Evolutionary conservation across 2,888 invertebrate species (phyloP).

Genomic region (Drosophila paramelanica): DNA sequence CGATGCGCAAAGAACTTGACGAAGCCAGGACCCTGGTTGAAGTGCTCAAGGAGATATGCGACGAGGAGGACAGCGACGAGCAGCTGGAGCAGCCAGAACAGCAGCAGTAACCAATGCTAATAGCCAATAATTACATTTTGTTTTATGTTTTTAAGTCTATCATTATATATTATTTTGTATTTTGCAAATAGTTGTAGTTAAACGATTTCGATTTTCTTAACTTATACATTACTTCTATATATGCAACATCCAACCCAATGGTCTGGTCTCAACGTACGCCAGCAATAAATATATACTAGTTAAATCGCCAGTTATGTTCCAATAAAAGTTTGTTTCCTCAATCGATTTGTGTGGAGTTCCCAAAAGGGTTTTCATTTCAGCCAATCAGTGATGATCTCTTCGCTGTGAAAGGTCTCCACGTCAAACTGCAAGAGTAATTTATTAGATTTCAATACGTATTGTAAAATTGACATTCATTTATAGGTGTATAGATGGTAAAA

Average conservation of each 20-base stretch:
- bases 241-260: slow-evolving; percentile 36
- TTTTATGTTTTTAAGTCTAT: slow-evolving; percentile 44
- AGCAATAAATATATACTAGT: slow-evolving; percentile 58
- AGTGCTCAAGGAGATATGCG: slow-evolving; percentile 90
- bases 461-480: too few relatives aligned
- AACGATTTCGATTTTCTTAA: slow-evolving; percentile 35
- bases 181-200: slow-evolving; percentile 56
- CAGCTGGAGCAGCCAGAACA: slow-evolving; percentile 9
- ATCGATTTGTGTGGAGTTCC: neutral
- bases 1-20: slow-evolving; percentile 89
- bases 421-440: slow-evolving; percentile 72
- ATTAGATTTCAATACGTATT: neutral
- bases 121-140: slow-evolving; percentile 30
- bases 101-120: slow-evolving; percentile 29
- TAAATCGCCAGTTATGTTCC: slow-evolving; percentile 50
- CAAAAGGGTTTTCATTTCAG: slow-evolving; percentile 30
- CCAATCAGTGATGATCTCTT: slow-evolving; percentile 84
- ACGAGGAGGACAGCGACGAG: slow-evolving; percentile 86
- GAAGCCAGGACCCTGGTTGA: slow-evolving; percentile 91
- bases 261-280: slow-evolving; percentile 59
- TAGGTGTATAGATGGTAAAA: too few relatives aligned
- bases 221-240: slow-evolving; percentile 27
- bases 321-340: slow-evolving; percentile 57
- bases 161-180: slow-evolving; percentile 34
- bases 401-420: slow-evolving; percentile 80